Percentiles rank a stretch among this genome's conserved stretches.
Conservation (phyloP, 2,113 vertebrate genomes). For the Dipodomys ordii region DNA sequence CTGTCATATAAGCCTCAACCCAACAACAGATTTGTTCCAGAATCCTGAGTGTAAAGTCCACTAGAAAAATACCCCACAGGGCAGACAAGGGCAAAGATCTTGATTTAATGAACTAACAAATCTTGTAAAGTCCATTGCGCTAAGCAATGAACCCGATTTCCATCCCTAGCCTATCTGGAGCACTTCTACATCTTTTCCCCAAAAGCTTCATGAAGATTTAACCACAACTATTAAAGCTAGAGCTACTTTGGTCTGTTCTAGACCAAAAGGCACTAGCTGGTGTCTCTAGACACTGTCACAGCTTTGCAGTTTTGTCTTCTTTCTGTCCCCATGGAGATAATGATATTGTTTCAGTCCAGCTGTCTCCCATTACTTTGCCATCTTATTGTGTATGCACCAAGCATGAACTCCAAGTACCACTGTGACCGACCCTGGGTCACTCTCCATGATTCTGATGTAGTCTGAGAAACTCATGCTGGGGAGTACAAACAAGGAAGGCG, state of each 20-base stretch:
- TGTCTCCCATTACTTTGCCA: neutral
- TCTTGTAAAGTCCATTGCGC: neutral
- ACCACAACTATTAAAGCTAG: neutral
- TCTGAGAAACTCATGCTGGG: neutral
- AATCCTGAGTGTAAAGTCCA: neutral
- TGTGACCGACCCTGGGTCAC: neutral
- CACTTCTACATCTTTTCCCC: neutral
- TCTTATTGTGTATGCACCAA: neutral
- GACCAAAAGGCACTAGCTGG: neutral
- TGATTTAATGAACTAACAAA: neutral
- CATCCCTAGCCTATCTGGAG: neutral
- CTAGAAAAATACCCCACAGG: neutral
- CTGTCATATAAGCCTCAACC: neutral
- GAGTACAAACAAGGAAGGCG: neutral
- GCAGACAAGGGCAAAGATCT: neutral
- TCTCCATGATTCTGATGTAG: neutral
- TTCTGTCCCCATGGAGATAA: neutral
- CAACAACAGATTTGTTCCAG: neutral
- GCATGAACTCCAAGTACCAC: neutral
- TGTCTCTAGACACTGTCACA: neutral
- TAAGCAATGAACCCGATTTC: neutral
- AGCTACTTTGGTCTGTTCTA: neutral
- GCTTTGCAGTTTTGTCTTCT: neutral
- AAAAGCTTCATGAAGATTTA: neutral
- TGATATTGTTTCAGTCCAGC: neutral